Conservation (phyloP, 1,140 invertebrate species). For the Cardiocondyla obscurior region DNA sequence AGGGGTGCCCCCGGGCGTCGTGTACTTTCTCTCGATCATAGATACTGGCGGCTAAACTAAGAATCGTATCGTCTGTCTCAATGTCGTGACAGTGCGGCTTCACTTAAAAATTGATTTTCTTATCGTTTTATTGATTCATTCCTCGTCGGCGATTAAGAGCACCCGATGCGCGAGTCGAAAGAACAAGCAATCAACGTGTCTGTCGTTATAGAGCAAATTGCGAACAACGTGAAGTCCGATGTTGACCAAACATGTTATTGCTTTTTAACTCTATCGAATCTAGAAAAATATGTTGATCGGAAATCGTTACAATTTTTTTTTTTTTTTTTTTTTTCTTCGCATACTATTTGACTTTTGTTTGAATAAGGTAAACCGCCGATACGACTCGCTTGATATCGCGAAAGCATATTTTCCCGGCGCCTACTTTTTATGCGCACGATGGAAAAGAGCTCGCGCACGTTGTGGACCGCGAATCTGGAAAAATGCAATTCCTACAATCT, state of each 20-base stretch:
- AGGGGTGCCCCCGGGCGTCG: slow-evolving; percentile 5
- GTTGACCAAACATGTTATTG: slow-evolving; percentile 51
- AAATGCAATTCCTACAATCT: slow-evolving; percentile 30
- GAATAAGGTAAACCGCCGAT: slow-evolving; percentile 35
- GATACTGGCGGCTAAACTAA: slow-evolving; percentile 3
- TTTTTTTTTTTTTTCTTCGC: neutral
- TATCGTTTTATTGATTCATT: neutral
- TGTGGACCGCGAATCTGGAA: slow-evolving; percentile 4
- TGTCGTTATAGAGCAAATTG: slow-evolving; percentile 11
- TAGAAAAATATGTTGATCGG: slow-evolving; percentile 42
- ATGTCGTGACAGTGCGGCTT: neutral
- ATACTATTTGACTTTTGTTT: slow-evolving; percentile 44
- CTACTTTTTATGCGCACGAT: slow-evolving; percentile 3
- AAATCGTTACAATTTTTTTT: neutral
- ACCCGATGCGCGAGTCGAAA: neutral
- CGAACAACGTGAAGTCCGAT: slow-evolving; percentile 10
- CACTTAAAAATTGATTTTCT: neutral
- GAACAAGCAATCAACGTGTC: neutral
- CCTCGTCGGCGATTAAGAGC: neutral
- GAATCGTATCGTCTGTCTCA: slow-evolving; percentile 21
- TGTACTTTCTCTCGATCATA: slow-evolving; percentile 34
- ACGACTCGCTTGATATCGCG: neutral
- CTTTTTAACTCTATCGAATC: slow-evolving; percentile 36
- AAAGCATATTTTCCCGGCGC: slow-evolving; percentile 24
- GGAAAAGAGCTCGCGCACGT: slow-evolving; percentile 2